phyloP scores from a whole-genome alignment of 2,888 invertebrate genomes.

The Euplagia quadripunctaria region DNA sequence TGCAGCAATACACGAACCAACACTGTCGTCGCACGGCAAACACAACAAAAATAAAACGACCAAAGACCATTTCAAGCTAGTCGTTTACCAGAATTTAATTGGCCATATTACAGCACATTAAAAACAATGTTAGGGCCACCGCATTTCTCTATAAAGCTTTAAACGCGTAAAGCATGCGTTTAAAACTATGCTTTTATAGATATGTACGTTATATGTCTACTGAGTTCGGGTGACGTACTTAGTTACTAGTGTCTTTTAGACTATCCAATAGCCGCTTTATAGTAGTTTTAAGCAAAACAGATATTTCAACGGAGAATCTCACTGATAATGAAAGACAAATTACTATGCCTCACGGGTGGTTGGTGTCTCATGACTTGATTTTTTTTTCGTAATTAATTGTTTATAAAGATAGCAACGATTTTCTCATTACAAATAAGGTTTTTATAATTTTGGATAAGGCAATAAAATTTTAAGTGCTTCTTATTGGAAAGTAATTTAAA shows the following conservation, averaged over 20 bases:
- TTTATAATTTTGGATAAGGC: not conserved
- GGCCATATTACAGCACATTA: constrained; percentile 82
- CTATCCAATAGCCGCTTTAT: not conserved
- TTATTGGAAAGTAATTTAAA: not conserved
- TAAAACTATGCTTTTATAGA: constrained; percentile 73
- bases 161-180: constrained; percentile 57
- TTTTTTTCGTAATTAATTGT: not conserved
- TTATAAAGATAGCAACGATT: not conserved
- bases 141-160: constrained; percentile 73
- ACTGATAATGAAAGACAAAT: not conserved
- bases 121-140: constrained; percentile 86
- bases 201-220: constrained; percentile 58
- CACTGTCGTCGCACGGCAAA: constrained; percentile 31
- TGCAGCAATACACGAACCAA: constrained; percentile 12
- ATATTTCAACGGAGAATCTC: not conserved
- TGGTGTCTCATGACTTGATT: not conserved
- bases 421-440: not conserved
- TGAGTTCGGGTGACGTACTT: constrained; percentile 46
- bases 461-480: too few species aligned
- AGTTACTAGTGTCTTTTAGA: constrained; percentile 17
- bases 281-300: not conserved
- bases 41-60: constrained; percentile 53
- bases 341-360: not conserved
- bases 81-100: constrained; percentile 79
- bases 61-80: constrained; percentile 54